phyloP scores from a whole-genome alignment of 1,140 invertebrate genomes.

The Amyelois transitella region DNA sequence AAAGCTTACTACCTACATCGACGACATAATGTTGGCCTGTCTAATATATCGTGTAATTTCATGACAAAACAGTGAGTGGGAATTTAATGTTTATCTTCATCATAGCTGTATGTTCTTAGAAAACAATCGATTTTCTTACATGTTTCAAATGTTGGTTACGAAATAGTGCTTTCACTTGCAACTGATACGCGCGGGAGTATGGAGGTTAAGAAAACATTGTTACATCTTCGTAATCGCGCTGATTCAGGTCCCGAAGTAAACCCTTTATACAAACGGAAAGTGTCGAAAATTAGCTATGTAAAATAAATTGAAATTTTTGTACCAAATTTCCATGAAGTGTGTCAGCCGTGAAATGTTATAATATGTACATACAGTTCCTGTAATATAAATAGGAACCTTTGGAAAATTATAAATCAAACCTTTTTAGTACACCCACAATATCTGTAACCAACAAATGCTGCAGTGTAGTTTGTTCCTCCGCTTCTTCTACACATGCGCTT shows the following conservation, averaged over 20 bases:
- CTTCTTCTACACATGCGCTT: too few relatives aligned
- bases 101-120: conserved; percentile 6
- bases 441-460: too few relatives aligned
- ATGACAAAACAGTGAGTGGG: background rate
- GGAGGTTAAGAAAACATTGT: conserved; percentile 68
- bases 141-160: conserved; percentile 47
- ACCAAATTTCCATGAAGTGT: too few relatives aligned
- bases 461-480: too few relatives aligned
- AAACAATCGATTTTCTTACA: conserved; percentile 40
- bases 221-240: conserved; percentile 25
- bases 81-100: background rate
- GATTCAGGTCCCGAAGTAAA: conserved; percentile 16
- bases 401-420: too few relatives aligned
- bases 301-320: too few relatives aligned
- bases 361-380: too few relatives aligned
- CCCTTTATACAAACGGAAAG: too few relatives aligned
- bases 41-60: background rate
- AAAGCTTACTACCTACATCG: background rate
- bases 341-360: too few relatives aligned
- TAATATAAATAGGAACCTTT: too few relatives aligned
- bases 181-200: conserved; percentile 44
- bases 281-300: too few relatives aligned
- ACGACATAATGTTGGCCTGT: background rate
- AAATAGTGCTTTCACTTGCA: conserved; percentile 63
- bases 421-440: too few relatives aligned